These are phyloP conservation scores for Agelastica alni DNA, from an alignment of 2,888 invertebrate species.

Conservation along the genomic window DNA sequence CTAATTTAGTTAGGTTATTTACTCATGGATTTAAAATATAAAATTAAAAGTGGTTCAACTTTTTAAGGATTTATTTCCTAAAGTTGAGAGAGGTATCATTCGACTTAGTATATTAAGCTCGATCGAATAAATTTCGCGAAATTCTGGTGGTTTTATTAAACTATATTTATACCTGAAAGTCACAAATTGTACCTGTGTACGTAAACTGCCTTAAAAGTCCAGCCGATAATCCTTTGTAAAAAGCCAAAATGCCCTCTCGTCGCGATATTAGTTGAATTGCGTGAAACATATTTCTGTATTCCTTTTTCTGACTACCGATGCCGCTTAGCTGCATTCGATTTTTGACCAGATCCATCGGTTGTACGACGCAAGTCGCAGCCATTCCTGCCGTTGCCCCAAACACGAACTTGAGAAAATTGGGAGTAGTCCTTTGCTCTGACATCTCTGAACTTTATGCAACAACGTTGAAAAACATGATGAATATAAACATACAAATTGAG, in stretches of 20 bases:
- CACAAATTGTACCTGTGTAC: constrained; percentile 1
- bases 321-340: constrained; percentile 10
- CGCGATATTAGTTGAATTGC: neutral
- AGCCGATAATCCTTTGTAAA: neutral
- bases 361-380: neutral
- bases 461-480: no score
- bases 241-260: neutral
- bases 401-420: neutral
- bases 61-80: no score
- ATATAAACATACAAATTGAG: no score
- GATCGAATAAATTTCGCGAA: no score
- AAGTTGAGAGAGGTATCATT: no score
- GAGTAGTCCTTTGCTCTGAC: neutral
- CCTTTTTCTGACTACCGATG: neutral
- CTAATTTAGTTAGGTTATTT: no score
- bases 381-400: neutral
- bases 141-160: no score
- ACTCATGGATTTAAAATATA: neutral
- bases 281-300: neutral
- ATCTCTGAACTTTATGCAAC: no score
- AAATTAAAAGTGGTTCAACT: no score
- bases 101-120: no score
- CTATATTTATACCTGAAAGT: no score
- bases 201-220: neutral
- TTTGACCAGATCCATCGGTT: constrained; percentile 17